Percentiles rank a stretch among this genome's conserved stretches.
Conservation (phyloP, 2,888 invertebrate genomes). For the Rhamnusium bicolor region DNA sequence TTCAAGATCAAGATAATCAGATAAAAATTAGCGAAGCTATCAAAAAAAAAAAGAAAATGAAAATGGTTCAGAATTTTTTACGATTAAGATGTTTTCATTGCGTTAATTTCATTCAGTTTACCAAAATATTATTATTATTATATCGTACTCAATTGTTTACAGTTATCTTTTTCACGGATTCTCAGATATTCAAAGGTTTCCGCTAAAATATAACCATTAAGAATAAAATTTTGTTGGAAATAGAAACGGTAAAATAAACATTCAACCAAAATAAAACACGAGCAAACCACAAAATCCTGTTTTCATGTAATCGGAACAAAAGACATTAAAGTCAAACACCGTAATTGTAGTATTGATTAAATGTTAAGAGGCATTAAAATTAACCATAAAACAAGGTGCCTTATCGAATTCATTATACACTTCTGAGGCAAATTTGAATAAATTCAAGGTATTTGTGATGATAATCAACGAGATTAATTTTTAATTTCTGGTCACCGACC, state of each 20-base stretch:
- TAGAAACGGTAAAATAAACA: background rate
- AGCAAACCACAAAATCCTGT: slow-evolving; percentile 10
- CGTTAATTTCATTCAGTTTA: too few species aligned
- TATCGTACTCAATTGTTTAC: too few species aligned
- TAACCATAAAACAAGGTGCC: background rate
- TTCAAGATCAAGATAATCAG: too few species aligned
- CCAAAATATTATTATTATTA: too few species aligned
- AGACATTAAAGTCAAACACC: background rate
- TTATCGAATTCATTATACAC: background rate
- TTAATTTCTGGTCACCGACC: too few species aligned
- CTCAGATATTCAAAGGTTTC: background rate
- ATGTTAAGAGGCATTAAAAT: background rate
- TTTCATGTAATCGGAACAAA: background rate
- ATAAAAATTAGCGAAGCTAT: too few species aligned
- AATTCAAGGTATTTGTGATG: background rate
- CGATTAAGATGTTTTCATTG: too few species aligned
- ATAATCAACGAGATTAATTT: too few species aligned
- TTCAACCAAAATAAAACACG: background rate
- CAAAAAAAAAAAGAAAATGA: too few species aligned
- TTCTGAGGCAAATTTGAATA: background rate
- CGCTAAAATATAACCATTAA: background rate
- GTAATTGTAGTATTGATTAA: background rate
- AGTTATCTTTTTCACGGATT: background rate
- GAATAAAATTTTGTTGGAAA: background rate
- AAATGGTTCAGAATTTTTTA: too few species aligned